Percentiles rank a stretch among this genome's conserved stretches.
Conservation (phyloP, 37 sponge, comb jelly and placozoan species). For the Lycopodina hypogea region DNA sequence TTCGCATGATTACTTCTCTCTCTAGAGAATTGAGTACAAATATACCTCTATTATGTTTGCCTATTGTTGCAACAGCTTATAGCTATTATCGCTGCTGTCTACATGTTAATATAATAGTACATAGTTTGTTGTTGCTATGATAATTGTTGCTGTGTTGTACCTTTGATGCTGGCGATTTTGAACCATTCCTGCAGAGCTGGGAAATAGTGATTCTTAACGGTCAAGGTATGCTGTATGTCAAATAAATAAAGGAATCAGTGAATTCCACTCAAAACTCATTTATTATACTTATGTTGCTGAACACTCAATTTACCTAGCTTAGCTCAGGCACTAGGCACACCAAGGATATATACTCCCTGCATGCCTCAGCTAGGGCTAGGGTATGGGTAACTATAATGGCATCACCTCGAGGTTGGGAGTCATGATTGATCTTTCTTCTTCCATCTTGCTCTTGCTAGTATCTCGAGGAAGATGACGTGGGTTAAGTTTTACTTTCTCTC, state of each 20-base stretch:
- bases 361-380: too few species aligned
- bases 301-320: too few species aligned
- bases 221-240: too few species aligned
- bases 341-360: too few species aligned
- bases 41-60: neutral
- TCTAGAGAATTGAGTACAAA: constrained; percentile 6
- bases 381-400: too few species aligned
- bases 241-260: too few species aligned
- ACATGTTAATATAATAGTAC: too few species aligned
- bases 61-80: neutral
- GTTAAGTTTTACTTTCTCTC: constrained; percentile 37
- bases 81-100: too few species aligned
- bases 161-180: constrained; percentile 25
- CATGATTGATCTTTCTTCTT: neutral
- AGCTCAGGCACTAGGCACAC: too few species aligned
- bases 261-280: too few species aligned
- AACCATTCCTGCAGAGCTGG: constrained; percentile 48
- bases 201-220: neutral
- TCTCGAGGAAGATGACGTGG: constrained; percentile 3
- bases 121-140: neutral
- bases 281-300: too few species aligned
- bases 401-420: too few species aligned
- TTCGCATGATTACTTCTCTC: constrained; percentile 26
- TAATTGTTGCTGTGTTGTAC: neutral
- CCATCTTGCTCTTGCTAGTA: neutral